Percentiles rank a stretch among this genome's conserved stretches.
Evolutionary conservation across 2,888 invertebrate genomes (phyloP).

Genomic region (Eilema depressum): DNA sequence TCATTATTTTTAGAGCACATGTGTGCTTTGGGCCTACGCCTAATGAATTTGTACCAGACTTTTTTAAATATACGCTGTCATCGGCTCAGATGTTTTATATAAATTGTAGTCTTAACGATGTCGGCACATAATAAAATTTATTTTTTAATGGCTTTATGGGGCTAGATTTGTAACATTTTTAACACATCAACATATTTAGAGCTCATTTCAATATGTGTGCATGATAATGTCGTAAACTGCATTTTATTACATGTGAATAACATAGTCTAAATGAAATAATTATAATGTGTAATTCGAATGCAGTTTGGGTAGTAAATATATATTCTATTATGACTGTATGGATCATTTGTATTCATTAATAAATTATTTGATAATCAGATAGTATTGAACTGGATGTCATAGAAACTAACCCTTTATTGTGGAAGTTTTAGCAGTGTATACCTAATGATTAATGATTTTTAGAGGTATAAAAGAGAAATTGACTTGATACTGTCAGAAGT

Average conservation of each 20-base stretch:
- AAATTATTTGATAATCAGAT: background rate
- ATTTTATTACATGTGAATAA: conserved; percentile 54
- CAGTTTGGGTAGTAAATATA: conserved; percentile 16
- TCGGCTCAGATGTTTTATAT: conserved; percentile 74
- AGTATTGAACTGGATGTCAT: background rate
- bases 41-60: conserved; percentile 72
- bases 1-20: conserved; percentile 58
- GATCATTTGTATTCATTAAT: background rate
- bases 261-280: conserved; percentile 36
- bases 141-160: conserved; percentile 71
- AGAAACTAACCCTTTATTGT: background rate
- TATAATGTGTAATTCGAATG: conserved; percentile 17
- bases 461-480: background rate
- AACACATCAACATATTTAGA: conserved; percentile 66
- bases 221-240: conserved; percentile 56
- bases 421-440: background rate
- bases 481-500: background rate
- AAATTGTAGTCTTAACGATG: conserved; percentile 77
- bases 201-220: conserved; percentile 56
- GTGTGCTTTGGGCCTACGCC: conserved; percentile 40
- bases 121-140: conserved; percentile 76
- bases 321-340: background rate
- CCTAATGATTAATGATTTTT: background rate
- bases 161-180: conserved; percentile 67
- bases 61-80: conserved; percentile 75